phyloP scores from a whole-genome alignment of 2,797 vertebrate species.

The Epinephelus coioides region DNA sequence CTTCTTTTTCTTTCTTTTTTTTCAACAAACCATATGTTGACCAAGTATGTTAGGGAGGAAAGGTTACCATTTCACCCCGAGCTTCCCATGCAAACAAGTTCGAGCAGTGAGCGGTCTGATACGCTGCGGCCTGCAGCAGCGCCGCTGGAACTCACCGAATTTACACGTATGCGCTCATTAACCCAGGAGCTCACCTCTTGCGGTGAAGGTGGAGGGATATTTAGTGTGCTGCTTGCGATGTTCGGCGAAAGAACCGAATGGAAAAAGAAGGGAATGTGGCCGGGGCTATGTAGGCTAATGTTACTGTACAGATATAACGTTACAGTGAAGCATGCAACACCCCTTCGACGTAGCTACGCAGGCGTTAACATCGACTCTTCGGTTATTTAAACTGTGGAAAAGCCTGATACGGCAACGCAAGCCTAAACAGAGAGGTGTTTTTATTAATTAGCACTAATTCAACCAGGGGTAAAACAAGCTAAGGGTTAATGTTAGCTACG shows the following conservation, averaged over 20 bases:
- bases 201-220: constrained; percentile 12
- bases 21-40: background rate
- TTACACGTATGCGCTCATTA: constrained; percentile 23
- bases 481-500: constrained; percentile 18
- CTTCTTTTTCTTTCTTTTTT: background rate
- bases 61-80: background rate
- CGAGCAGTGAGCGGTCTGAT: background rate
- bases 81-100: constrained; percentile 49
- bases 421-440: background rate
- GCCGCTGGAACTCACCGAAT: background rate
- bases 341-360: constrained; percentile 33
- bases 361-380: constrained; percentile 12
- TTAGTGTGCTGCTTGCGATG: background rate
- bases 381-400: background rate
- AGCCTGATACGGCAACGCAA: background rate
- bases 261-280: constrained; percentile 35
- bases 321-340: background rate
- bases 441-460: background rate
- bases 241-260: background rate
- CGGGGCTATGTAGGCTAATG: constrained; percentile 15
- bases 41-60: background rate
- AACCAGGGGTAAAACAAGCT: background rate
- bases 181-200: background rate
- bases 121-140: constrained; percentile 49
- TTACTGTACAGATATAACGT: constrained; percentile 6